A percentile compares a stretch with the other conserved stretches of the same genome.
Conservation (phyloP, 2,888 invertebrate species). For the Andrena dorsata region DNA sequence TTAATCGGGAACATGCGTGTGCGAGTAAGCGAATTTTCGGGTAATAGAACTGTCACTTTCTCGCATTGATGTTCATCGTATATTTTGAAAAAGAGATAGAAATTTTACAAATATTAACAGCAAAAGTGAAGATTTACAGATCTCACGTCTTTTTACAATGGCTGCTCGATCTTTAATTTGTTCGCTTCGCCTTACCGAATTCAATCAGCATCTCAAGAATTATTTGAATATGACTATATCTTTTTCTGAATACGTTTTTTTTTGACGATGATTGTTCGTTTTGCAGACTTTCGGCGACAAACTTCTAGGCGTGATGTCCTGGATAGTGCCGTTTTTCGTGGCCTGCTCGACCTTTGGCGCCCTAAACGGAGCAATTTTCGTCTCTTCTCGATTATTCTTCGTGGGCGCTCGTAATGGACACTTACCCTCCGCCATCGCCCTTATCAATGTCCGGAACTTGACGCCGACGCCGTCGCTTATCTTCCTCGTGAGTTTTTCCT, state of each 20-base stretch:
- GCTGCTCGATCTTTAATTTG: no score
- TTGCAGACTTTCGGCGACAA: conserved; percentile 93
- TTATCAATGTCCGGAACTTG: conserved; percentile 92
- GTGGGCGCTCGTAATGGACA: conserved; percentile 96
- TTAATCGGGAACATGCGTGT: no score
- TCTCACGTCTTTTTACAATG: no score
- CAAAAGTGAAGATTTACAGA: no score
- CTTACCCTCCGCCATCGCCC: conserved; percentile 93
- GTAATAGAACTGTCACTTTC: no score
- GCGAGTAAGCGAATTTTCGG: no score
- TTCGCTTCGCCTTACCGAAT: no score
- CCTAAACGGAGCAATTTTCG: conserved; percentile 97
- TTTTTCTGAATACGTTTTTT: not conserved
- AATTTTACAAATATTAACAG: no score
- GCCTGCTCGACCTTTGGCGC: conserved; percentile 98
- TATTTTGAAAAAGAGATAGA: no score
- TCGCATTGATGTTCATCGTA: no score
- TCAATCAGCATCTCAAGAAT: no score
- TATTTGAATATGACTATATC: not conserved
- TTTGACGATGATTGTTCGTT: conserved; percentile 25
- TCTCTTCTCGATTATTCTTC: conserved; percentile 95
- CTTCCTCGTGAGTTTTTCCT: conserved; percentile 89
- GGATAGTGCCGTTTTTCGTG: conserved; percentile 98
- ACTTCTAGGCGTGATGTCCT: conserved; percentile 93
- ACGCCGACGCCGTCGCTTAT: conserved; percentile 95